These are phyloP conservation scores for Oegoconia quadripuncta DNA, from an alignment of 2,888 invertebrate genomes.

Conservation along the genomic window DNA sequence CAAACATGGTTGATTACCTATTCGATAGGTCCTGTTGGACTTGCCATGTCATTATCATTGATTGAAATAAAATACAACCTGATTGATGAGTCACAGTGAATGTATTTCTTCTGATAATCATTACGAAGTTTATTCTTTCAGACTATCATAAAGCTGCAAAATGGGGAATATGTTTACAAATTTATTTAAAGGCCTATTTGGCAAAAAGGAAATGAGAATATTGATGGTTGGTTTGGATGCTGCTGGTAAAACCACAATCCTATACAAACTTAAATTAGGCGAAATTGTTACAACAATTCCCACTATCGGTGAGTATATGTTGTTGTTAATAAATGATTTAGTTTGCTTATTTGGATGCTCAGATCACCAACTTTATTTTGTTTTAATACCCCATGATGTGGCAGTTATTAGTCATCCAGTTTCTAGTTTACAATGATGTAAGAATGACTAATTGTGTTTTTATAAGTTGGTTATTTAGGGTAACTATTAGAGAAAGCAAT, in stretches of 20 bases:
- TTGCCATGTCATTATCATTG: constrained; percentile 79
- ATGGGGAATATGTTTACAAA: constrained; percentile 99
- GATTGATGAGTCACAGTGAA: constrained; percentile 69
- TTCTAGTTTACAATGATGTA: no score
- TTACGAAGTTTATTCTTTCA: constrained; percentile 52
- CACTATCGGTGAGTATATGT: constrained; percentile 96
- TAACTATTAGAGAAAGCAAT: no score
- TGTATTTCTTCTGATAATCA: constrained; percentile 39
- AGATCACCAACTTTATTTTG: no score
- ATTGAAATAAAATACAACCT: constrained; percentile 64
- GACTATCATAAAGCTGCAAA: constrained; percentile 79
- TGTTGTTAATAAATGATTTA: no score
- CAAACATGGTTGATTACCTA: no score
- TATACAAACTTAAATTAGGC: constrained; percentile 99
- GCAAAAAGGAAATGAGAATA: constrained; percentile 99
- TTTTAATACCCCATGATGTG: no score
- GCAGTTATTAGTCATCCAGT: no score
- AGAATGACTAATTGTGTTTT: no score
- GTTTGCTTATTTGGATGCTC: no score
- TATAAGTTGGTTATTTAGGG: no score
- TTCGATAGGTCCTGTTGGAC: constrained; percentile 13
- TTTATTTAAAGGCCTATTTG: constrained; percentile 99
- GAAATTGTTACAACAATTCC: constrained; percentile 99
- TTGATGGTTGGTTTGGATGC: constrained; percentile 99
- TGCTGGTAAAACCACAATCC: constrained; percentile 99